A percentile compares a stretch with the other conserved stretches of the same genome.
phyloP scores from a whole-genome alignment of 2,888 invertebrate genomes.

The Trissolcus japonicus region DNA sequence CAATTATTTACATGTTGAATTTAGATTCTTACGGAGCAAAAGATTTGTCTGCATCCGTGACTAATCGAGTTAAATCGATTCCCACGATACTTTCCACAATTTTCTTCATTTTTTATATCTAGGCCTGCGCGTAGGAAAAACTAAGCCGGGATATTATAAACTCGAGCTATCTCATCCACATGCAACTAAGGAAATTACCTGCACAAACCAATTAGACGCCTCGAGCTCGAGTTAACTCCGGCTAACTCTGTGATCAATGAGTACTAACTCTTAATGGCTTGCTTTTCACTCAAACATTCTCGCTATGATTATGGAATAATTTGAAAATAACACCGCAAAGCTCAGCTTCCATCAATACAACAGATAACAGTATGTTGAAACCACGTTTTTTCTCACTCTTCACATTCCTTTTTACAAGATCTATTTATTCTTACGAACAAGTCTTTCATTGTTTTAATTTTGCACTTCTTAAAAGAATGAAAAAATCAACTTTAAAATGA shows the following conservation, averaged over 20 bases:
- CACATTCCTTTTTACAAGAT: too few relatives aligned
- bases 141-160: not conserved
- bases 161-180: constrained; percentile 3
- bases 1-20: not conserved
- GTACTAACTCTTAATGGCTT: constrained; percentile 24
- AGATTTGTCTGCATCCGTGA: constrained; percentile 2
- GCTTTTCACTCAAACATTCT: constrained; percentile 6
- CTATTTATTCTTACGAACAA: too few relatives aligned
- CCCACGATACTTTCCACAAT: constrained; percentile 22
- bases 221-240: constrained; percentile 13
- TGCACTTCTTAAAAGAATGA: too few relatives aligned
- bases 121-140: constrained; percentile 9
- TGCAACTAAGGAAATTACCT: constrained; percentile 20
- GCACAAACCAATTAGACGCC: constrained; percentile 28
- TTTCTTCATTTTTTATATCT: constrained; percentile 17
- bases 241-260: constrained; percentile 27
- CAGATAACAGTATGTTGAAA: too few relatives aligned
- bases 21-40: not conserved
- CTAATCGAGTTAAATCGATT: constrained; percentile 16
- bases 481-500: too few relatives aligned
- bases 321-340: constrained; percentile 1
- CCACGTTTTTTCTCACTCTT: too few relatives aligned
- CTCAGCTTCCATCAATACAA: not conserved
- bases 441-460: too few relatives aligned
- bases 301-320: not conserved